phyloP scores from a whole-genome alignment of 2,797 vertebrate genomes.

The Cyclopterus lumpus region DNA sequence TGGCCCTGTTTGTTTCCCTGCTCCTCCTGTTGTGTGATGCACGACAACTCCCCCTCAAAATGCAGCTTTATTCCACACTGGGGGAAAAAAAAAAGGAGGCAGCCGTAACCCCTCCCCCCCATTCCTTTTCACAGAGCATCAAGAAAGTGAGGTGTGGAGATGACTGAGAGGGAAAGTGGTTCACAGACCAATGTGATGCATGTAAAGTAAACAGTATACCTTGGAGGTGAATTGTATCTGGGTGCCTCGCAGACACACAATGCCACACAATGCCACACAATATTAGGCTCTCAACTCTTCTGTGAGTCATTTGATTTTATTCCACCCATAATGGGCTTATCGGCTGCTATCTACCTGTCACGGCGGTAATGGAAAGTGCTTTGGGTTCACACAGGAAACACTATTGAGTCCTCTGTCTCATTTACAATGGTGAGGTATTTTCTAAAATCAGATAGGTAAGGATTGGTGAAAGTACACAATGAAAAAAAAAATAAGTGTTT shows the following conservation, averaged over 20 bases:
- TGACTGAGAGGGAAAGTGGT: conserved; percentile 25
- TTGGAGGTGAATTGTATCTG: conserved; percentile 55
- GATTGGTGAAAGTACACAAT: neutral
- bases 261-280: conserved; percentile 18
- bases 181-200: conserved; percentile 25
- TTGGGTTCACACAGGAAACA: conserved; percentile 28
- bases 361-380: conserved; percentile 44
- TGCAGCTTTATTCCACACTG: conserved; percentile 57
- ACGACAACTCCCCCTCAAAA: conserved; percentile 63
- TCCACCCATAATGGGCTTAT: conserved; percentile 24
- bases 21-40: conserved; percentile 63
- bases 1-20: conserved; percentile 61
- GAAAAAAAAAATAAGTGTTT: neutral
- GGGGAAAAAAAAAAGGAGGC: conserved; percentile 3
- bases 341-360: conserved; percentile 41
- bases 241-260: conserved; percentile 28
- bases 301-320: conserved; percentile 48
- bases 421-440: neutral
- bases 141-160: conserved; percentile 11
- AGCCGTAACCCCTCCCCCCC: neutral
- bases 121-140: conserved; percentile 24
- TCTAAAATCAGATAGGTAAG: conserved; percentile 7
- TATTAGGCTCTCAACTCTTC: conserved; percentile 42
- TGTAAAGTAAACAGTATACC: conserved; percentile 43
- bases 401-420: conserved; percentile 9